phyloP scores from a whole-genome alignment of 2,113 vertebrate genomes.

The Poicephalus gulielmi region DNA sequence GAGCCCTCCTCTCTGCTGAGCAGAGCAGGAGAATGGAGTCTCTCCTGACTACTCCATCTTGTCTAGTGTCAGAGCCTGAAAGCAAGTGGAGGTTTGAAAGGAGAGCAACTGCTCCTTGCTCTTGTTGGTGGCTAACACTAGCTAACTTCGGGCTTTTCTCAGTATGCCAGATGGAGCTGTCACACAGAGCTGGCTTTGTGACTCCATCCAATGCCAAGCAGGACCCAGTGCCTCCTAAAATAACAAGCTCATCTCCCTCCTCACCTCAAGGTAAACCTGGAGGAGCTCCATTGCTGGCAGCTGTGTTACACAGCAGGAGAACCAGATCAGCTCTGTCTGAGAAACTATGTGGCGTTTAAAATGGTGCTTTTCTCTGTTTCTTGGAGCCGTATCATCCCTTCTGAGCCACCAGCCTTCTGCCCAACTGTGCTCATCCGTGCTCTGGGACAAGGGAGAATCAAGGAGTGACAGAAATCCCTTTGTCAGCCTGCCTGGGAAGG shows the following conservation, averaged over 20 bases:
- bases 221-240: neutral
- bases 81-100: accelerated
- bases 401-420: neutral
- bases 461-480: slow-evolving; percentile 39
- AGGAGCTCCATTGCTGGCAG: neutral
- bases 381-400: neutral
- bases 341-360: accelerated
- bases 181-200: accelerated
- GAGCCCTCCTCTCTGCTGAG: neutral
- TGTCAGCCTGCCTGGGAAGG: slow-evolving; percentile 41
- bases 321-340: neutral
- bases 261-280: neutral
- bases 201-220: neutral
- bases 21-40: neutral
- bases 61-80: neutral
- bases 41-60: neutral
- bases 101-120: neutral
- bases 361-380: neutral
- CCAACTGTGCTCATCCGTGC: neutral
- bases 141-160: neutral
- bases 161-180: neutral
- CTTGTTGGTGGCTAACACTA: neutral
- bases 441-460: neutral
- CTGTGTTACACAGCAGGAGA: neutral
- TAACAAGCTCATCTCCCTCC: neutral